Percentiles rank a stretch among this genome's conserved stretches.
Evolutionary conservation across 2,888 invertebrate genomes (phyloP).

Genomic region (Bibio marci): DNA sequence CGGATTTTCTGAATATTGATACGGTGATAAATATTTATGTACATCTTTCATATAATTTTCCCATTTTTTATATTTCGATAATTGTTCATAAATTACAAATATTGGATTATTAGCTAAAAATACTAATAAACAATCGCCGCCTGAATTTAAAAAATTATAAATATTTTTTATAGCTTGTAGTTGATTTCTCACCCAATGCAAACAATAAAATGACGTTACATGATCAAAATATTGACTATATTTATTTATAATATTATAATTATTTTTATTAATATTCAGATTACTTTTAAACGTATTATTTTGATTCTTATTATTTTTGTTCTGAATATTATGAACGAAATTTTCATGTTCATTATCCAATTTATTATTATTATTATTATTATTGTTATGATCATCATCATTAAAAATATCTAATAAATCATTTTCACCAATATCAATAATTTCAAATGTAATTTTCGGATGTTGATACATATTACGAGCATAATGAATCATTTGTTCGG

Average conservation of each 20-base stretch:
- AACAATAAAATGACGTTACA: slow-evolving; percentile 57
- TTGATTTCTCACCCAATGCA: slow-evolving; percentile 64
- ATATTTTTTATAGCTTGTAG: slow-evolving; percentile 45
- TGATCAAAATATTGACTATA: no score
- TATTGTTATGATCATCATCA: slow-evolving; percentile 12
- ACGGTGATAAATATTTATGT: slow-evolving; percentile 45
- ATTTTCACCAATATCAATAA: slow-evolving; percentile 34
- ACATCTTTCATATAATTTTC: slow-evolving; percentile 45
- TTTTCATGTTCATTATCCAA: no score
- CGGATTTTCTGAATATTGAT: slow-evolving; percentile 43
- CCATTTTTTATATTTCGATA: slow-evolving; percentile 42
- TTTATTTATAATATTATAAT: no score
- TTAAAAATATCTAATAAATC: slow-evolving; percentile 17
- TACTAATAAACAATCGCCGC: slow-evolving; percentile 51
- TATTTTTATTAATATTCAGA: no score
- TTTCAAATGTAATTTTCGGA: slow-evolving; percentile 31
- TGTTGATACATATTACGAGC: slow-evolving; percentile 37
- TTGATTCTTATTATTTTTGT: no score
- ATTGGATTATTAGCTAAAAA: slow-evolving; percentile 52
- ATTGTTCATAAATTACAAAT: slow-evolving; percentile 46
- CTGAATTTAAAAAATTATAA: slow-evolving; percentile 44
- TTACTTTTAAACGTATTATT: no score
- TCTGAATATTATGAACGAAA: no score
- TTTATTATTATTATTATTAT: no score
- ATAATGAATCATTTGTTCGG: slow-evolving; percentile 49